Conservation (phyloP, 2,113 vertebrate species). For the Oplegnathus fasciatus region DNA sequence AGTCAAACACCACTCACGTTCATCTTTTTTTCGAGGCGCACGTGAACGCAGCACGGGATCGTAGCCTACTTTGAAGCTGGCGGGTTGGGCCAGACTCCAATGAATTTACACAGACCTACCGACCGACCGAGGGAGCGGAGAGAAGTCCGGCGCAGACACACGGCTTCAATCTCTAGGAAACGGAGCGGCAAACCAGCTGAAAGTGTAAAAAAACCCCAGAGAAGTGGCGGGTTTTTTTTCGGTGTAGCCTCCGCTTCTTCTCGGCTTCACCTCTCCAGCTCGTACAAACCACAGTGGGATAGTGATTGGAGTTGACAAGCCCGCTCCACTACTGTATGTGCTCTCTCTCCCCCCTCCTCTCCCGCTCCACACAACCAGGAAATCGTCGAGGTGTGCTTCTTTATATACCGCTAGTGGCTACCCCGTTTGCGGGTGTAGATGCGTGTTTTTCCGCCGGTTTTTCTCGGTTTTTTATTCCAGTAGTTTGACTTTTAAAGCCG, state of each 20-base stretch:
- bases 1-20: not conserved
- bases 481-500: constrained; percentile 59
- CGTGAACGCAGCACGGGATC: constrained; percentile 57
- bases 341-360: constrained; percentile 55
- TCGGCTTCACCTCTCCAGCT: not conserved
- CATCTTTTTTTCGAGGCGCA: constrained; percentile 21
- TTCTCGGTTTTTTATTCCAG: constrained; percentile 35
- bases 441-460: constrained; percentile 36
- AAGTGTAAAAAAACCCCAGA: constrained; percentile 26
- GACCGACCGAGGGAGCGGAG: constrained; percentile 21
- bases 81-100: constrained; percentile 76
- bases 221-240: not conserved
- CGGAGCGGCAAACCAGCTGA: constrained; percentile 13
- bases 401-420: constrained; percentile 65
- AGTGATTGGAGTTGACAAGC: constrained; percentile 86
- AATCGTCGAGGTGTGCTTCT: constrained; percentile 85
- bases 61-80: constrained; percentile 78
- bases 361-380: constrained; percentile 85
- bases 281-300: constrained; percentile 63
- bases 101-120: constrained; percentile 62
- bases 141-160: constrained; percentile 25
- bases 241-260: not conserved
- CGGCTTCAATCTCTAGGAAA: constrained; percentile 21
- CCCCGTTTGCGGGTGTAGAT: constrained; percentile 76
- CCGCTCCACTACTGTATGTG: constrained; percentile 82